Evolutionary conservation across 2,888 invertebrate species (phyloP).

Genomic region (Ceratothoa steindachneri): DNA sequence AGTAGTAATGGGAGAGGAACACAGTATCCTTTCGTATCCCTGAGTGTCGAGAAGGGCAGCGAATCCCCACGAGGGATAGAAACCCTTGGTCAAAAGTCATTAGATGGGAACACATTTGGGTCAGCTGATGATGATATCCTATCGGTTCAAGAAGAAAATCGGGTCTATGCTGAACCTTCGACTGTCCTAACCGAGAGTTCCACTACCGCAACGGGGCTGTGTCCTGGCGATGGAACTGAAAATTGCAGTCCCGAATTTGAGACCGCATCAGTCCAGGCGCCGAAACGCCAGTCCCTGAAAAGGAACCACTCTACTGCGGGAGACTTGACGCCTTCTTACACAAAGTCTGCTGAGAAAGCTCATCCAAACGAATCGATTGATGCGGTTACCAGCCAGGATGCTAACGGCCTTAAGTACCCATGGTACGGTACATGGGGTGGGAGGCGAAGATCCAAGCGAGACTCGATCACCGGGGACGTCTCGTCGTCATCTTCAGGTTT

Average conservation of each 20-base stretch:
- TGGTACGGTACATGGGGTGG: slow-evolving; percentile 29
- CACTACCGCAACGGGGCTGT: not conserved
- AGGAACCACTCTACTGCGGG: slow-evolving; percentile 24
- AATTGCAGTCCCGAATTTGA: not conserved
- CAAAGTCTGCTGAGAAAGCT: slow-evolving; percentile 1
- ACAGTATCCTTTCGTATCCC: not conserved
- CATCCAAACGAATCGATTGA: not conserved
- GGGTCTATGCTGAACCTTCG: no score
- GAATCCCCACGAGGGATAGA: not conserved
- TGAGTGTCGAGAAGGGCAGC: no score
- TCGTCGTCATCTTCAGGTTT: not conserved
- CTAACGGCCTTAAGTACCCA: not conserved
- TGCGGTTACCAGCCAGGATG: not conserved
- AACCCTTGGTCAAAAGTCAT: not conserved
- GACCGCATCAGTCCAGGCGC: not conserved
- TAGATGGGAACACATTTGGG: not conserved
- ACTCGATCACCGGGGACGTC: not conserved
- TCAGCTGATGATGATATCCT: not conserved
- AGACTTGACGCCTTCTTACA: not conserved
- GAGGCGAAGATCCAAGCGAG: slow-evolving; percentile 16
- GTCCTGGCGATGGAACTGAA: not conserved
- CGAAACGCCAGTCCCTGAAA: not conserved
- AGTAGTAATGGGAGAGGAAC: not conserved
- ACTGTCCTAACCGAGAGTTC: no score
- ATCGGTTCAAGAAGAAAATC: no score